Base-by-base conservation (phyloP, 2,888 invertebrate genomes). In the Drosophila aldrichi region DNA sequence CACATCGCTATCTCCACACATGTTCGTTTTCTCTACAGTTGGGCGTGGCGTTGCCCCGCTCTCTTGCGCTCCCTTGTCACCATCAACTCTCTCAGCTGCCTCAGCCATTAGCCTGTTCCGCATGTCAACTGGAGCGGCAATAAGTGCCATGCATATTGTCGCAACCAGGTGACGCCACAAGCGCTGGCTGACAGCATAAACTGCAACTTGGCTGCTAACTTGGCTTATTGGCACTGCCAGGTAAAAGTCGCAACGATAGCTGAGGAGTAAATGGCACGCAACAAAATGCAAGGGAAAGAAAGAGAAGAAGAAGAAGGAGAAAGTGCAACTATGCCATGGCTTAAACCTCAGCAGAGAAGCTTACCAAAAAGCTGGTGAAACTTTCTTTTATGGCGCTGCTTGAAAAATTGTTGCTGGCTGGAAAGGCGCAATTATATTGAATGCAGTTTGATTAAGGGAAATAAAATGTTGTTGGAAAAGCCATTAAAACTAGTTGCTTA, bases 61-160 rank as follows among this genome's bases (percentile, higher is more conserved):
- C 12, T 18, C 41, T 41, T 2, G 3, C 36, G 3, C 14, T 14
- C 8, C n/a, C 3, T n/a, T 1, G 2, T 16, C 34, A 1, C 2
- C 18, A 0, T 4, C 46, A 10, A 9, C 48, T 10, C 25, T 25
- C 16, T 20, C 22, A 51, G 9, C 14, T 10, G 49, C 48, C 38
- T 44, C 20, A 32, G 43, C 70, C 68, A 77, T 73, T 77, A 73
- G 74, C 52, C 52, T 49, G 61, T 58, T 61, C 79, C 64, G 71
- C 74, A 77, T 85, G 77, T 90, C 80, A 86, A 85, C 80, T 76
- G 86, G 73, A 88, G 83, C 85, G 88, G 86, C 88, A 89, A 90
- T 86, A 86, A 86, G 88, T 88, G 90, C 70, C 90, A 82, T 75
- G 79, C 88, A 88, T 77, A 89, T 76, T 87, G 85, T 79, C 73